Evolutionary conservation across 2,888 invertebrate genomes (phyloP), one percentile per base, ranked within the genome.

Genomic region (Linnaemya vulpina): DNA sequence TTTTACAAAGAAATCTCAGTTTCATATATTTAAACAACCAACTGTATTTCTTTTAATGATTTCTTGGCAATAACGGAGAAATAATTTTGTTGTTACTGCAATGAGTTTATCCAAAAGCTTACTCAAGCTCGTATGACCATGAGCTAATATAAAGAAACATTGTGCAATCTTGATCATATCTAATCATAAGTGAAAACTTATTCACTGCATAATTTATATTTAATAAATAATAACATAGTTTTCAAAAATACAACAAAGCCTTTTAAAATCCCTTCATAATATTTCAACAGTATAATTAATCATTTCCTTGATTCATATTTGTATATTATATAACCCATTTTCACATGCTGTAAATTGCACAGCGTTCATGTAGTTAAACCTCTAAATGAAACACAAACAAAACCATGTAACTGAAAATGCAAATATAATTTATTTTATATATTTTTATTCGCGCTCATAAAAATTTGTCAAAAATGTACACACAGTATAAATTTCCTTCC

Each of bases 381-480:
- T 55, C 30, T n/a, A 38, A 68, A 51, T 38, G 15, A 84, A 73
- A 80, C 75, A 5, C 3, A 80, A 79, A n/a, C n/a, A 46, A 60
- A 35, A 51, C 20, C 74, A 85, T 85, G 58, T 78, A 85, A 81
- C 81, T 85, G 74, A 75, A 78, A 55, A 73, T 81, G 81, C 81
- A 78, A 84, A 75, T 65, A 74, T 55, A 74, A 78, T 80, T 84
- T 76, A 80, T 82, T 76, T 76, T 70, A 49, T 58, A 58, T 62
- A 17, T 30, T 68, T 68, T 22, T 79, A 58, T 55, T 83, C 49
- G 40, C 67, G 65, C 74, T 82, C 74, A 75, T 78, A 82, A 78
- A 78, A 85, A 85, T 82, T 82, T 85, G 85, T 85, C 85, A 85
- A 78, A 84, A 75, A 60, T 85, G 77, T 55, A 82, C 73, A 78